Percentiles rank a stretch among this genome's conserved stretches.
Evolutionary conservation across 1,140 invertebrate species (phyloP).

Genomic region (Aricia agestis): DNA sequence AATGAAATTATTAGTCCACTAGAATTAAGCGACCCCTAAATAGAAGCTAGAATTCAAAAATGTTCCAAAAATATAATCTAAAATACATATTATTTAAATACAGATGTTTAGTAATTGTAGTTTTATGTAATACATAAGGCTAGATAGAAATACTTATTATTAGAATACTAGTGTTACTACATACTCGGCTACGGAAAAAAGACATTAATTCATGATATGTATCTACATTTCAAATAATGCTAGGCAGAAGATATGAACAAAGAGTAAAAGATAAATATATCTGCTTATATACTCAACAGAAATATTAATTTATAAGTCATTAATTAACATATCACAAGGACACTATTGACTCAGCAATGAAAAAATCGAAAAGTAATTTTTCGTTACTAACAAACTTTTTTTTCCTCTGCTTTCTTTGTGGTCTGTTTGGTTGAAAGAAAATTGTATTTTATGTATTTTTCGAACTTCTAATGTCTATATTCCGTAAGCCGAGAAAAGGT

Average conservation of each 20-base stretch:
- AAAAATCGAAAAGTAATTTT: too few relatives aligned
- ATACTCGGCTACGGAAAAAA: neutral
- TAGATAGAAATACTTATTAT: constrained; percentile 1
- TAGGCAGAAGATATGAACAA: too few relatives aligned
- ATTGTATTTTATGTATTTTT: neutral
- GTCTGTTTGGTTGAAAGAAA: too few relatives aligned
- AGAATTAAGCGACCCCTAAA: too few relatives aligned
- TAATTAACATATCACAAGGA: too few relatives aligned
- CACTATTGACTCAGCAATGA: too few relatives aligned
- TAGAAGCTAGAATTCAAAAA: neutral
- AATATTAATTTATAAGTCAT: too few relatives aligned
- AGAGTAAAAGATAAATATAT: too few relatives aligned
- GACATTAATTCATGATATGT: neutral
- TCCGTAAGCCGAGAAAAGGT: neutral
- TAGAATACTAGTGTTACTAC: neutral
- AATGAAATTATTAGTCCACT: too few relatives aligned
- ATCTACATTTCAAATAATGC: neutral
- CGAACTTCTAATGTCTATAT: neutral
- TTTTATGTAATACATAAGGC: constrained; percentile 4
- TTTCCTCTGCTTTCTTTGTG: too few relatives aligned
- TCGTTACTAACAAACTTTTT: too few relatives aligned
- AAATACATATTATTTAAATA: neutral
- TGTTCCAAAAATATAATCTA: constrained; percentile 4
- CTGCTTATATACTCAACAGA: too few relatives aligned
- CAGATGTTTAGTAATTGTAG: neutral